Conservation (phyloP, 2,888 invertebrate genomes). For the Osmoderma eremita region DNA sequence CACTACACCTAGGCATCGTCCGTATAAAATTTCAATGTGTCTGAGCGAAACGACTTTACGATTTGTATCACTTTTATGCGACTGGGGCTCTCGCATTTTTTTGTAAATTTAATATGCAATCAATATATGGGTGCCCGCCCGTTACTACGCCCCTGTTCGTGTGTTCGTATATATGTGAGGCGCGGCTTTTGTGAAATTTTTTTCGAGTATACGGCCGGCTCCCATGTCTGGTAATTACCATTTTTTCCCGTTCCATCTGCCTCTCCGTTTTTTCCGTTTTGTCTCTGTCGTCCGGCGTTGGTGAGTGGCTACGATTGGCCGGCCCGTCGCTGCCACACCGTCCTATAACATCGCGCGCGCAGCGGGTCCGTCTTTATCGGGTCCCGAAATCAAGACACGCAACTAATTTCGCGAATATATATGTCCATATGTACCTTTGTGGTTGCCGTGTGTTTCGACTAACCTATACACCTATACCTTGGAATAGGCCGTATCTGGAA, state of each 20-base stretch:
- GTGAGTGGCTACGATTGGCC: slow-evolving; percentile 2
- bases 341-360: no score
- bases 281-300: slow-evolving; percentile 13
- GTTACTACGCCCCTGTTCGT: slow-evolving; percentile 4
- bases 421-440: no score
- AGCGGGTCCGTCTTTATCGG: slow-evolving; percentile 2
- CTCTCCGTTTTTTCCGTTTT: slow-evolving; percentile 33
- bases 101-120: slow-evolving; percentile 60
- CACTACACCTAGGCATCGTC: slow-evolving; percentile 46
- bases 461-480: no score
- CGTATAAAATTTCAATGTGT: slow-evolving; percentile 60
- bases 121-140: slow-evolving; percentile 55
- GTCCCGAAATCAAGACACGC: slow-evolving; percentile 5
- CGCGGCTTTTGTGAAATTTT: slow-evolving; percentile 29
- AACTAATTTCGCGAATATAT: not conserved
- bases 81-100: slow-evolving; percentile 34
- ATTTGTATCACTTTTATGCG: slow-evolving; percentile 59
- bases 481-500: no score
- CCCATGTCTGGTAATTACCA: slow-evolving; percentile 35
- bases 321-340: not conserved
- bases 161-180: not conserved
- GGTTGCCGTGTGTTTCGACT: no score
- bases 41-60: slow-evolving; percentile 62
- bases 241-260: slow-evolving; percentile 35
- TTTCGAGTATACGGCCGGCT: slow-evolving; percentile 16